Evolutionary conservation across 2,888 invertebrate genomes (phyloP).

Genomic region (Parascotia fuliginaria): DNA sequence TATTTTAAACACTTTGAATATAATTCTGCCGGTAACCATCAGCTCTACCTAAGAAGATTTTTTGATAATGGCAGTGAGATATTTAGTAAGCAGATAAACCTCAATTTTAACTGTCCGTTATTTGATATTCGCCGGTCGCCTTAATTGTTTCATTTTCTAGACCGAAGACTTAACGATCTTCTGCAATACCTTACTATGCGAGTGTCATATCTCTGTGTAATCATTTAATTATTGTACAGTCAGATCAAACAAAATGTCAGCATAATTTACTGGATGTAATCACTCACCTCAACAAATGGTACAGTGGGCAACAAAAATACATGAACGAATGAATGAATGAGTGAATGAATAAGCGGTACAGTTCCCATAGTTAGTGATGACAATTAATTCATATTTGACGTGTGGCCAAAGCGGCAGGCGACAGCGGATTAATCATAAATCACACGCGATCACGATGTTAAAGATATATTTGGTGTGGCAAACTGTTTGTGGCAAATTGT

Average conservation of each 20-base stretch:
- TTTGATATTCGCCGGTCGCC: no score
- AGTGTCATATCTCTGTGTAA: no score
- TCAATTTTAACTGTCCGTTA: no score
- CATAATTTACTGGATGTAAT: slow-evolving; percentile 4
- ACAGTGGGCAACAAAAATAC: slow-evolving; percentile 8
- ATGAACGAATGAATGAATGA: slow-evolving; percentile 7
- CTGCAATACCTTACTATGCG: no score
- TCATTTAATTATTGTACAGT: no score
- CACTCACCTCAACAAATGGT: slow-evolving; percentile 12
- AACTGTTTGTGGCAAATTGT: slow-evolving; percentile 3
- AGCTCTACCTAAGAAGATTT: no score
- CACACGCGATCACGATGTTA: slow-evolving; percentile 32
- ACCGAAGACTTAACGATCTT: no score
- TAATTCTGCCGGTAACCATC: no score
- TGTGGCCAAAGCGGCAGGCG: slow-evolving; percentile 39
- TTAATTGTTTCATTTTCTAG: no score
- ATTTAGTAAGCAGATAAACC: no score
- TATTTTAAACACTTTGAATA: no score
- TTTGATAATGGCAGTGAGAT: no score
- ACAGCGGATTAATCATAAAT: slow-evolving; percentile 18
- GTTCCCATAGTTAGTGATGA: slow-evolving; percentile 51
- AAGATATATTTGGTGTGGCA: background rate
- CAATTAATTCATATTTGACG: slow-evolving; percentile 51
- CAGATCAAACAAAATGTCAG: background rate
- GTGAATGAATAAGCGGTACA: slow-evolving; percentile 28